A percentile compares a stretch with the other conserved stretches of the same genome.
Conservation (phyloP, 2,888 invertebrate genomes). For the Sphaerophoria rueppellii region DNA sequence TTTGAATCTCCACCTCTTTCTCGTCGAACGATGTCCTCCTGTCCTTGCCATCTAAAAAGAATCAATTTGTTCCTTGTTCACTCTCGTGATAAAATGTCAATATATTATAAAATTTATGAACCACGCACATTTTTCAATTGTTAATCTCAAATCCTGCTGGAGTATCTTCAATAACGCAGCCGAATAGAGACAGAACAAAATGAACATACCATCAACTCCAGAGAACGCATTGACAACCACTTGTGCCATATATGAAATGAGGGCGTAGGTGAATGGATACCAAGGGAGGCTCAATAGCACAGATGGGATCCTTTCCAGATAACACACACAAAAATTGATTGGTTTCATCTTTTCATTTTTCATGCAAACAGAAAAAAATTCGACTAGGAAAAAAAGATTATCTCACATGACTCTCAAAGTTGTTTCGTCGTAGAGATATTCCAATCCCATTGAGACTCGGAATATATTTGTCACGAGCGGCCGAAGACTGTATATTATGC, state of each 20-base stretch:
- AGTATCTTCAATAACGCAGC: slow-evolving; percentile 47
- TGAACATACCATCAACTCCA: slow-evolving; percentile 57
- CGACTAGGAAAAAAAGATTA: neutral
- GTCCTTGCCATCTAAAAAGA: slow-evolving; percentile 4
- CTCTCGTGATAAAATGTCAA: neutral
- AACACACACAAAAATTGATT: neutral
- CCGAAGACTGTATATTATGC: slow-evolving; percentile 27
- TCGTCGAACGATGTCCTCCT: neutral
- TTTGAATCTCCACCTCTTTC: slow-evolving; percentile 2
- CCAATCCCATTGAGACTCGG: slow-evolving; percentile 27
- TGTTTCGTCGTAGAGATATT: slow-evolving; percentile 41
- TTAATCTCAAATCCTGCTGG: slow-evolving; percentile 35
- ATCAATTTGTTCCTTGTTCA: neutral
- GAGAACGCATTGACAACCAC: slow-evolving; percentile 32
- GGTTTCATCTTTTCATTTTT: neutral
- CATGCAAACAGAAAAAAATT: neutral
- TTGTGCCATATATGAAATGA: slow-evolving; percentile 38
- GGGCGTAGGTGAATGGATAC: slow-evolving; percentile 55
- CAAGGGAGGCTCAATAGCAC: slow-evolving; percentile 39
- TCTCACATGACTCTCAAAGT: slow-evolving; percentile 53
- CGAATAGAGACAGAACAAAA: slow-evolving; percentile 49
- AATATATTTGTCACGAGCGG: slow-evolving; percentile 39
- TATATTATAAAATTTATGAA: neutral
- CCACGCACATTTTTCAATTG: slow-evolving; percentile 18
- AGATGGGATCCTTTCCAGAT: slow-evolving; percentile 35